Base-by-base conservation (phyloP, 2,888 invertebrate genomes). In the Acrobasis suavella region DNA sequence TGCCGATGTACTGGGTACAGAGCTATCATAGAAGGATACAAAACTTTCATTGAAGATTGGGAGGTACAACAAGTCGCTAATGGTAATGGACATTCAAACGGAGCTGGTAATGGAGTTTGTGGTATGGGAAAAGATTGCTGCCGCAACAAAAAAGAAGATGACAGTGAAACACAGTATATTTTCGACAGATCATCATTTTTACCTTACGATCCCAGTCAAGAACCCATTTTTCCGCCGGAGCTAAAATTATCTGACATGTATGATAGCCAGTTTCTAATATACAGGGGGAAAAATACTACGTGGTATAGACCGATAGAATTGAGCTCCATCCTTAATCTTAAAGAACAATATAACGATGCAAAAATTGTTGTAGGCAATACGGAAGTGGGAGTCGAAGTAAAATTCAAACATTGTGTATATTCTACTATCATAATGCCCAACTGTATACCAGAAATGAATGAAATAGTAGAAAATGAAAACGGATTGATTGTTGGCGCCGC, bases 1-100 rank as follows among this genome's bases (percentile, higher is more conserved):
- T 97, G 97, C 74, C 93, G 97, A 70, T 97, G 97, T 80, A 97
- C 97, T 1, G 97, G 97, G 0, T 97, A 97, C 75, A 89, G 97
- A 67, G 96, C 97, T 0, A 97, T 97, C 65, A 94, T 97, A 64
- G 97, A 97, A 79, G 97, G 96, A 0, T 96, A 95, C 75, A 95
- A 94, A 81, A 95, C 96, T 0, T 96, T 97, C 68, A 94, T 95
- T 1, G 95, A 95, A 86, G 95, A 95, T 75, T 95, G 95, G 95
- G 95, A 95, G 80, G 80, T 86, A 9, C 80, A 87, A 56, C 89
- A 91, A 67, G 67, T 90, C n/a, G 61, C 71, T 15, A 84, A 78
- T 67, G 73, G 74, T 1, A 81, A 81, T 50, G 73, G 73, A 56
- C 39, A 56, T 10, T 64, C 63, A 37, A 76, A 74, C 62, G 73